Percentiles rank a stretch among this genome's conserved stretches.
Conservation (phyloP, 2,797 vertebrate species). For the Typhlichthys subterraneus region DNA sequence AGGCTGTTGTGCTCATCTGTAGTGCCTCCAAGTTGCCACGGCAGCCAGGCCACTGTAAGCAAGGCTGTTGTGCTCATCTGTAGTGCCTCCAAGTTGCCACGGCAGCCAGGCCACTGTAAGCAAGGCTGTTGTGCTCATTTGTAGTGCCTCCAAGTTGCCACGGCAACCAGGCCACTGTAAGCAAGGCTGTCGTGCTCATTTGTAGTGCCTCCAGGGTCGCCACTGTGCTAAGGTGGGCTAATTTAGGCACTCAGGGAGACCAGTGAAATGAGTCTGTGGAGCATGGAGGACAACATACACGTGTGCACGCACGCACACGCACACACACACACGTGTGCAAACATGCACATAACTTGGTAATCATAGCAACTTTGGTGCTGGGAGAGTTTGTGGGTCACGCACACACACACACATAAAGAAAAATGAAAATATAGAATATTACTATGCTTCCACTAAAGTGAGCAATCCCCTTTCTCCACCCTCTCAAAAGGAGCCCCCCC, state of each 20-base stretch:
- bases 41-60: constrained; percentile 13
- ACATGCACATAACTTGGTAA: constrained; percentile 29
- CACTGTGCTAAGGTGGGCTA: constrained; percentile 37
- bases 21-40: constrained; percentile 38
- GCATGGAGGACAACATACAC: constrained; percentile 44
- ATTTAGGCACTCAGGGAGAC: constrained; percentile 52
- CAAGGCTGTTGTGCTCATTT: constrained; percentile 35
- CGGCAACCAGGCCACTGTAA: constrained; percentile 13
- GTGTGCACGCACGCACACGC: not conserved
- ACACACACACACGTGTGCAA: constrained; percentile 11
- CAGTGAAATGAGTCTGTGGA: constrained; percentile 75
- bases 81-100: constrained; percentile 49
- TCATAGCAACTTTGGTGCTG: constrained; percentile 37
- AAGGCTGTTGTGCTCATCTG: constrained; percentile 32
- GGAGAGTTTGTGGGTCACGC: constrained; percentile 58
- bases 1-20: constrained; percentile 36
- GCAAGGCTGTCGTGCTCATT: constrained; percentile 29
- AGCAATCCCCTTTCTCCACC: constrained; percentile 12
- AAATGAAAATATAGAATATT: constrained; percentile 33
- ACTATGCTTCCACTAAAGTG: constrained; percentile 8
- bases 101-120: constrained; percentile 26
- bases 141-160: constrained; percentile 43
- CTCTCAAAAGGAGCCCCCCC: not conserved
- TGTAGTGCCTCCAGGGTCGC: constrained; percentile 55
- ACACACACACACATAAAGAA: constrained; percentile 33